These are phyloP conservation scores for Tenthredo scrophulariae DNA, from an alignment of 2,888 invertebrate genomes.

Conservation along the genomic window DNA sequence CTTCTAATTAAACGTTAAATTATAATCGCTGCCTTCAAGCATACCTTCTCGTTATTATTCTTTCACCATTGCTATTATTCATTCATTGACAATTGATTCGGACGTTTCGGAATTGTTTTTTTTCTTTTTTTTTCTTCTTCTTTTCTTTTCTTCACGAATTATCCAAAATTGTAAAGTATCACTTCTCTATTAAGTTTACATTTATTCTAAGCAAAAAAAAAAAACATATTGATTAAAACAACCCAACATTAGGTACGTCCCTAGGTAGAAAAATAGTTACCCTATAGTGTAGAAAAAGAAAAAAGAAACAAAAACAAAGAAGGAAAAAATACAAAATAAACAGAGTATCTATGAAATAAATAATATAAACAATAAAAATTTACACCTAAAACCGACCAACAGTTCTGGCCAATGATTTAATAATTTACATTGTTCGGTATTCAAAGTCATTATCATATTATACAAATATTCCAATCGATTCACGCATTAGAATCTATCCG, in stretches of 20 bases:
- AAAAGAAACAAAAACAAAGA: background rate
- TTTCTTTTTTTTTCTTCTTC: background rate
- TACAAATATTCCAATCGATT: background rate
- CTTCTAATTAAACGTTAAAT: background rate
- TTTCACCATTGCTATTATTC: background rate
- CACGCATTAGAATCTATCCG: background rate
- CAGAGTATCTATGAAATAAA: background rate
- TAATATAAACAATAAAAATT: background rate
- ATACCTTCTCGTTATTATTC: slow-evolving; percentile 12
- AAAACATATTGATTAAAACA: background rate
- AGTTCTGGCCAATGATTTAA: background rate
- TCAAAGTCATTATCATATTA: background rate
- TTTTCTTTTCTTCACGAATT: background rate
- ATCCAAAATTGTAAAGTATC: background rate
- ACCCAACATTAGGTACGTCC: background rate
- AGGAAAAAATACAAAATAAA: background rate
- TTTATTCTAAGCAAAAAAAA: background rate
- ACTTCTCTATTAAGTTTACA: background rate
- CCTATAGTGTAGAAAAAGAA: background rate
- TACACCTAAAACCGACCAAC: background rate
- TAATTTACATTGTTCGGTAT: background rate
- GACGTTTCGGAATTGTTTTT: background rate
- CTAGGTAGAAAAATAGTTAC: slow-evolving; percentile 36
- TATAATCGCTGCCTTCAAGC: slow-evolving; percentile 36
- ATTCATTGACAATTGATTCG: background rate